phyloP scores from a whole-genome alignment of 2,888 invertebrate species.

The Gymnoscelis rufifasciata region DNA sequence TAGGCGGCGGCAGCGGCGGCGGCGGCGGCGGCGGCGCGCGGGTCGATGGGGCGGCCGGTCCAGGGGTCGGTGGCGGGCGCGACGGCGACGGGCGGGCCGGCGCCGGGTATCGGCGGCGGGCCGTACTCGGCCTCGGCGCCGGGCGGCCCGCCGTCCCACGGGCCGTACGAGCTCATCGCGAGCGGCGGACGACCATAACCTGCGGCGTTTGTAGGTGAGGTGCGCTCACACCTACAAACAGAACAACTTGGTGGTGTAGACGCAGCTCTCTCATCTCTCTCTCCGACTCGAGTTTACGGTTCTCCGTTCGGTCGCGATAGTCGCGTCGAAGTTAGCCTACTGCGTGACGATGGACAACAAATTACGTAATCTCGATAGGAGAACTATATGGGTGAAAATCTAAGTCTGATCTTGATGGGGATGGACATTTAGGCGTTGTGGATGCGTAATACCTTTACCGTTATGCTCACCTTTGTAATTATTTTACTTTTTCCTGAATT shows the following conservation, averaged over 20 bases:
- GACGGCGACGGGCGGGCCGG: conserved; percentile 56
- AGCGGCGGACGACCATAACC: conserved; percentile 70
- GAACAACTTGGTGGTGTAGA: conserved; percentile 84
- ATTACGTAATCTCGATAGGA: conserved; percentile 72
- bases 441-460: conserved; percentile 49
- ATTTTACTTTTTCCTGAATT: conserved; percentile 42
- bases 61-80: conserved; percentile 68
- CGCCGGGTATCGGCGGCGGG: conserved; percentile 54
- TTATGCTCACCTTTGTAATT: conserved; percentile 66
- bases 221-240: conserved; percentile 83
- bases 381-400: conserved; percentile 40
- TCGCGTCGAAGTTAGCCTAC: conserved; percentile 51
- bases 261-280: conserved; percentile 55
- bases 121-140: conserved; percentile 75
- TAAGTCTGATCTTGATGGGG: conserved; percentile 49
- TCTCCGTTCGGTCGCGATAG: conserved; percentile 48
- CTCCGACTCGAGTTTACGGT: conserved; percentile 50
- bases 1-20: conserved; percentile 64
- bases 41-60: conserved; percentile 70
- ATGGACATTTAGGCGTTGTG: conserved; percentile 32
- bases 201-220: conserved; percentile 80
- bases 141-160: conserved; percentile 77
- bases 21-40: conserved; percentile 53
- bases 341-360: conserved; percentile 64
- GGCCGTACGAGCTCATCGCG: conserved; percentile 74